These are phyloP conservation scores for Leptinotarsa lineolata DNA, from an alignment of 1,140 invertebrate genomes.

Conservation along the genomic window DNA sequence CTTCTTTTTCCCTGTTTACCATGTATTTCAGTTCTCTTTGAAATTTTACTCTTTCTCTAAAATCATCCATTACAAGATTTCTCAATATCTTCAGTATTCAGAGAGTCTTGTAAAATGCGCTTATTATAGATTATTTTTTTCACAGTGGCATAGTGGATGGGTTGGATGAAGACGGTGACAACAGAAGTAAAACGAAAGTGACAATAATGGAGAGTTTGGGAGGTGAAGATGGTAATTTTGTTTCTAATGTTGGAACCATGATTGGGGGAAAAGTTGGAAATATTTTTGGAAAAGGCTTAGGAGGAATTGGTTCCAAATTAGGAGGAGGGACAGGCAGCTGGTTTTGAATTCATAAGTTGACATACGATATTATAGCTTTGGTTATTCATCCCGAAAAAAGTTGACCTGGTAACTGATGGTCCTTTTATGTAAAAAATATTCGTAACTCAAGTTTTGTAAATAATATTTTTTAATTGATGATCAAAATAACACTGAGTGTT, in stretches of 20 bases:
- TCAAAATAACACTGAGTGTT: conserved; percentile 18
- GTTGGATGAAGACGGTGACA: conserved; percentile 68
- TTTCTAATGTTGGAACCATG: conserved; percentile 71
- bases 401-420: conserved; percentile 23
- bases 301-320: conserved; percentile 79
- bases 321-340: conserved; percentile 59
- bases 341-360: conserved; percentile 35
- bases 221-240: conserved; percentile 68
- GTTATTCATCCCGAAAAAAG: conserved; percentile 30
- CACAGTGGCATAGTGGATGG: conserved; percentile 57
- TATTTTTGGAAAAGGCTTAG: conserved; percentile 82
- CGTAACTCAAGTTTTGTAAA: conserved; percentile 16
- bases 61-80: no score
- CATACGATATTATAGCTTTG: conserved; percentile 19
- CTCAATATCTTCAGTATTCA: no score
- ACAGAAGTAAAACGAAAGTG: conserved; percentile 66
- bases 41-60: no score
- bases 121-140: not conserved
- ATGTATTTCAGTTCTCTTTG: no score
- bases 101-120: no score
- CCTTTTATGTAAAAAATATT: conserved; percentile 21
- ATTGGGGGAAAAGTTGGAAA: conserved; percentile 79
- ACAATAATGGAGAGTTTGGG: conserved; percentile 66
- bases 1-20: no score
- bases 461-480: conserved; percentile 25